Conservation (phyloP, 2,888 invertebrate genomes). For the Leptopilina syphax region DNA sequence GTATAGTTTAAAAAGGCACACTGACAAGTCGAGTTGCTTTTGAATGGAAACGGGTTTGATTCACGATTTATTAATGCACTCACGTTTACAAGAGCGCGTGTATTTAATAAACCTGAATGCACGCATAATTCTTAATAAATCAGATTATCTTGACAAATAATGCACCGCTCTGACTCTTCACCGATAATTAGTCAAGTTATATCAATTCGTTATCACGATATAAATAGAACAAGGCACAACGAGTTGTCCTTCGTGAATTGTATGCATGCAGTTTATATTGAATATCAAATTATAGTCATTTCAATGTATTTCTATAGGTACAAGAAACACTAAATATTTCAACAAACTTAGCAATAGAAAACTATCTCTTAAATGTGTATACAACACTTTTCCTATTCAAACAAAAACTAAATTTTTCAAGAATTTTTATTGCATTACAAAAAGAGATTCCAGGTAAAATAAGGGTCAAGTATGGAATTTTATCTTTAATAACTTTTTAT, state of each 20-base stretch:
- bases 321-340: no score
- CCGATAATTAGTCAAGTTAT: slow-evolving; percentile 14
- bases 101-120: not conserved
- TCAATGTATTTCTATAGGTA: not conserved
- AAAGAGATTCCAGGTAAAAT: no score
- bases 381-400: no score
- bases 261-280: not conserved
- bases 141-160: slow-evolving; percentile 21
- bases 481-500: no score
- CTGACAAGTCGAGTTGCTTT: not conserved
- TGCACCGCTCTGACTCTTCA: slow-evolving; percentile 18
- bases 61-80: not conserved
- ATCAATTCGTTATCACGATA: slow-evolving; percentile 18
- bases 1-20: not conserved
- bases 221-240: slow-evolving; percentile 7
- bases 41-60: slow-evolving; percentile 1
- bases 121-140: slow-evolving; percentile 26
- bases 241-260: slow-evolving; percentile 7
- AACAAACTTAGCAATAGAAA: no score
- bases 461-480: no score
- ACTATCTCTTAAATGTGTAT: no score
- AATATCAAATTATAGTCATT: not conserved
- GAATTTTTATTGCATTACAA: no score
- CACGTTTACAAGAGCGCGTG: not conserved
- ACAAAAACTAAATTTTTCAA: no score